A percentile compares a stretch with the other conserved stretches of the same genome.
Conservation (phyloP, 1,140 invertebrate species). For the Steinernema khuongi region DNA sequence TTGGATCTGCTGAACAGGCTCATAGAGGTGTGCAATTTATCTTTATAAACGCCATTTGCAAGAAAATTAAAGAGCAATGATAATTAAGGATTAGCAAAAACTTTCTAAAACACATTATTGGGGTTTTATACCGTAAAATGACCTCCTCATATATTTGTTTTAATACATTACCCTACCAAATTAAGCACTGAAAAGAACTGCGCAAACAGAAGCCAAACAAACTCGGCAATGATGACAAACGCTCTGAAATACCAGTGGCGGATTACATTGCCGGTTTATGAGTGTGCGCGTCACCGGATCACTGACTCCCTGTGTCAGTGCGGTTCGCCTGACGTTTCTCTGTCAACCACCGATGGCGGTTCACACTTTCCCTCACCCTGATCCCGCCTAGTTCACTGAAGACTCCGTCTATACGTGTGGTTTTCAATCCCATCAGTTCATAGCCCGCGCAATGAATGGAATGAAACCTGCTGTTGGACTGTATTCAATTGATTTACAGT, state of each 20-base stretch:
- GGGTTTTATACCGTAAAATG: too few relatives aligned
- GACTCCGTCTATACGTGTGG: neutral
- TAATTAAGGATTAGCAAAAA: too few relatives aligned
- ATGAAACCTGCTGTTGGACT: neutral
- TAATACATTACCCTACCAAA: slow-evolving; percentile 20
- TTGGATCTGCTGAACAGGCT: neutral
- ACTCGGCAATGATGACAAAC: neutral
- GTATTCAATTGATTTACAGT: too few relatives aligned
- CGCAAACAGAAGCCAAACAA: slow-evolving; percentile 15
- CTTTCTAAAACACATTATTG: slow-evolving; percentile 2
- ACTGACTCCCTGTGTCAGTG: neutral
- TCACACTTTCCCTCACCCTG: neutral
- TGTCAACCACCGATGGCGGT: neutral
- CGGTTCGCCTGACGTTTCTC: neutral
- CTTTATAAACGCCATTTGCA: too few relatives aligned
- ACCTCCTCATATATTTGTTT: neutral
- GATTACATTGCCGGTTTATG: neutral
- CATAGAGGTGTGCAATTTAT: neutral
- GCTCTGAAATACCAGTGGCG: neutral
- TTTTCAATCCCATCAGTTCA: neutral
- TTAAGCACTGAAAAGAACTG: neutral
- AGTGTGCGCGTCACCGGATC: neutral
- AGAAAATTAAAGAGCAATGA: too few relatives aligned
- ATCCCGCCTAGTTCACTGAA: neutral
- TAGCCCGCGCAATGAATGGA: neutral